Evolutionary conservation across 2,888 invertebrate genomes (phyloP).

Genomic region (Drosophila cognata): DNA sequence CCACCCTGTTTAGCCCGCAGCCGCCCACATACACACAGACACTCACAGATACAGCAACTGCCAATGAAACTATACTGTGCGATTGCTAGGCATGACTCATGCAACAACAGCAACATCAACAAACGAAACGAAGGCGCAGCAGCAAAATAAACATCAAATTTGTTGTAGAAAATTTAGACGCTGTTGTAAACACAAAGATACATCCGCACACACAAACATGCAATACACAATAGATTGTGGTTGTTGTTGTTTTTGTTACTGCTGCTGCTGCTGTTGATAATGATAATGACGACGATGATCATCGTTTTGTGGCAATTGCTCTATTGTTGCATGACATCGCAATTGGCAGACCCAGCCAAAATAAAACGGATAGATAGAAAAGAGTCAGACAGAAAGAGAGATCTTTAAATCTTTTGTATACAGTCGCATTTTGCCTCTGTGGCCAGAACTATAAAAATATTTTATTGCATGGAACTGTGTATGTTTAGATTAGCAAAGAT

Average conservation of each 20-base stretch:
- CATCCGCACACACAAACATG: conserved; percentile 11
- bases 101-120: conserved; percentile 66
- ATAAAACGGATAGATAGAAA: conserved; percentile 13
- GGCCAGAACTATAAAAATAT: conserved; percentile 25
- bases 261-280: neutral
- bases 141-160: conserved; percentile 68
- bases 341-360: conserved; percentile 65
- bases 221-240: conserved; percentile 8
- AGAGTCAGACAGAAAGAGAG: conserved; percentile 9
- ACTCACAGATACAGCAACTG: conserved; percentile 47
- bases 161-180: conserved; percentile 79
- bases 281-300: conserved; percentile 35
- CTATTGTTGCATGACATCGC: conserved; percentile 80
- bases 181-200: conserved; percentile 62
- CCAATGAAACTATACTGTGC: conserved; percentile 77
- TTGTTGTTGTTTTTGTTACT: neutral
- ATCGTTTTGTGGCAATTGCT: conserved; percentile 62
- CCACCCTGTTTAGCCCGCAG: conserved; percentile 50
- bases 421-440: conserved; percentile 25
- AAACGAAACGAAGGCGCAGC: conserved; percentile 69
- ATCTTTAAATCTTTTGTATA: conserved; percentile 11
- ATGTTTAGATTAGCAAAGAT: conserved; percentile 11
- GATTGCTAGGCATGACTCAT: conserved; percentile 75
- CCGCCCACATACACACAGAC: conserved; percentile 57
- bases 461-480: conserved; percentile 33